phyloP scores from a whole-genome alignment of 2,888 invertebrate genomes.

The Thera obeliscata region DNA sequence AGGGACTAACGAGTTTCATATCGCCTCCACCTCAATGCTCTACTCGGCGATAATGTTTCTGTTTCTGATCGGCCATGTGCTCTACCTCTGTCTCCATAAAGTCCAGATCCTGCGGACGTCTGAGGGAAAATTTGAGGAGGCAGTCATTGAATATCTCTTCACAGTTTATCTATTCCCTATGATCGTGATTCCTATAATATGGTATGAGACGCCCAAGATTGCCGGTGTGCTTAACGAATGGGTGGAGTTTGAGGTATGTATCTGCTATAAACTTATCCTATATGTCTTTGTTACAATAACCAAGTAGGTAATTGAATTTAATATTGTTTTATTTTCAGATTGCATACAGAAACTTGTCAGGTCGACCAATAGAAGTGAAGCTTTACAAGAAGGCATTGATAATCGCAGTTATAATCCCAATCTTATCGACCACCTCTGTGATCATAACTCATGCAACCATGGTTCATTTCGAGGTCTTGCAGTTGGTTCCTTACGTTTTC shows the following conservation, averaged over 20 bases:
- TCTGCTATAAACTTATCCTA: not conserved
- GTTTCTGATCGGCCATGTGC: slow-evolving; percentile 80
- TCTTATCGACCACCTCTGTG: slow-evolving; percentile 86
- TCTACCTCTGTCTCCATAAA: slow-evolving; percentile 86
- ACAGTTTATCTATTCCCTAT: slow-evolving; percentile 89
- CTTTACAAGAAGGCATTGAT: slow-evolving; percentile 84
- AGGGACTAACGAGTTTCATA: slow-evolving; percentile 75
- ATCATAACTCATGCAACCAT: slow-evolving; percentile 88
- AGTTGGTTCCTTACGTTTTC: slow-evolving; percentile 88
- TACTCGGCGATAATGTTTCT: slow-evolving; percentile 84
- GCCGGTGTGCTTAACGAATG: slow-evolving; percentile 86
- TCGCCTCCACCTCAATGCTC: slow-evolving; percentile 82
- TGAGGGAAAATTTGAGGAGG: slow-evolving; percentile 89
- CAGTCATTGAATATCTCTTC: slow-evolving; percentile 90
- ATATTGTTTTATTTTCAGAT: slow-evolving; percentile 61
- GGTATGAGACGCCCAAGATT: slow-evolving; percentile 88
- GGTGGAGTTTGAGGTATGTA: slow-evolving; percentile 86
- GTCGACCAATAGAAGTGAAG: slow-evolving; percentile 82
- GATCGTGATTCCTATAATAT: slow-evolving; percentile 85
- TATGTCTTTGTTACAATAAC: not conserved
- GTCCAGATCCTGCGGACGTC: slow-evolving; percentile 85
- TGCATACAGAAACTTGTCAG: slow-evolving; percentile 85
- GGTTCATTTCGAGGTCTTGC: slow-evolving; percentile 86
- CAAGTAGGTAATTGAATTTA: not conserved
- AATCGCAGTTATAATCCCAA: slow-evolving; percentile 84